phyloP scores from a whole-genome alignment of 2,888 invertebrate genomes.

The Microchrysa polita region DNA sequence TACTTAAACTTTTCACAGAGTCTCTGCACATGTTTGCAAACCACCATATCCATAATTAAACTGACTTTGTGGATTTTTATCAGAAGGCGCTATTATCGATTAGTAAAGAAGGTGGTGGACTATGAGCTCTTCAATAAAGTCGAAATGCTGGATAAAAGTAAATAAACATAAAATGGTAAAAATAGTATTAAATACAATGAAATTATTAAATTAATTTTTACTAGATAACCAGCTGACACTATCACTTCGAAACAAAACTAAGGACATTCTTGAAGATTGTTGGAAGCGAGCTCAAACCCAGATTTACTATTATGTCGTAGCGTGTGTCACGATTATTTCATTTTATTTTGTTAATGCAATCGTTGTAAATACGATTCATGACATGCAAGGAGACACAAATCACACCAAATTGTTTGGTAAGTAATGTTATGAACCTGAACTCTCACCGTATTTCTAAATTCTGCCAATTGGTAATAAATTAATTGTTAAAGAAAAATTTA shows the following conservation, averaged over 20 bases:
- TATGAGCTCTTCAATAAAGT: slow-evolving; percentile 11
- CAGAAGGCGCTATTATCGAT: neutral
- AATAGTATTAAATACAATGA: no score
- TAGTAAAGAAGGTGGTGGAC: neutral
- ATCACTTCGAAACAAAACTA: neutral
- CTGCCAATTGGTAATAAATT: no score
- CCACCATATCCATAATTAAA: neutral
- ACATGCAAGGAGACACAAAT: neutral
- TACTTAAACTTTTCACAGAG: no score
- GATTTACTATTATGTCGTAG: neutral
- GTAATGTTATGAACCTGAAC: no score
- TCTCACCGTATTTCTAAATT: no score
- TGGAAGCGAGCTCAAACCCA: neutral
- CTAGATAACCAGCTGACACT: neutral
- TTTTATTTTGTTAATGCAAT: slow-evolving; percentile 21
- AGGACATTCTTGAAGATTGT: slow-evolving; percentile 5
- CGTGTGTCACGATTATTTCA: neutral
- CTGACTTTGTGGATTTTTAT: neutral
- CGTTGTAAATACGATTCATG: neutral
- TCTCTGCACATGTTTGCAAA: neutral
- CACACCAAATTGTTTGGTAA: slow-evolving; percentile 20
- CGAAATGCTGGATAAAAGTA: slow-evolving; percentile 3
- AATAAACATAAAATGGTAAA: neutral
- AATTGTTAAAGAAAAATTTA: no score
- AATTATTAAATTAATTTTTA: neutral